Evolutionary conservation across 2,888 invertebrate genomes (phyloP).

Genomic region (Timandra comae): DNA sequence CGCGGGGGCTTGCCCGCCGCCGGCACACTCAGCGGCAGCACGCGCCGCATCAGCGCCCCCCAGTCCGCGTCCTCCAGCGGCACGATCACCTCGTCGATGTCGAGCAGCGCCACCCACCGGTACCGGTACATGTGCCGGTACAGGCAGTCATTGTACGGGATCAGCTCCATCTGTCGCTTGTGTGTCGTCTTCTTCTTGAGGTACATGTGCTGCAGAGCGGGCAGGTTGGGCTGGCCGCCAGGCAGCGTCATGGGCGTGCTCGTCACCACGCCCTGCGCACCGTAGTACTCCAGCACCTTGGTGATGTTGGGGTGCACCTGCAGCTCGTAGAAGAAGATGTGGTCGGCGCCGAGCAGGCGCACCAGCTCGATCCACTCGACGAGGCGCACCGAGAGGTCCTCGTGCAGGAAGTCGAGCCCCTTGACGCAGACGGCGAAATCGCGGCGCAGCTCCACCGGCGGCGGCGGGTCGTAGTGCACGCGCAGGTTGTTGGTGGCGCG

Average conservation of each 20-base stretch:
- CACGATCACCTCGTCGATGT: constrained; percentile 97
- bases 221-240: constrained; percentile 92
- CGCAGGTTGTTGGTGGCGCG: constrained; percentile 89
- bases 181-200: constrained; percentile 93
- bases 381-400: constrained; percentile 91
- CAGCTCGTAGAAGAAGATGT: constrained; percentile 92
- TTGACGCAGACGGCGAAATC: constrained; percentile 96
- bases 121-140: constrained; percentile 95
- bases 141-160: constrained; percentile 97
- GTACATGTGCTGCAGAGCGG: constrained; percentile 92
- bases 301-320: constrained; percentile 95
- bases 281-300: constrained; percentile 85
- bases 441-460: constrained; percentile 75
- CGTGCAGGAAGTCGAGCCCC: constrained; percentile 94
- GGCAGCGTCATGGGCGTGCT: constrained; percentile 90
- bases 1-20: constrained; percentile 72
- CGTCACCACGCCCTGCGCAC: constrained; percentile 80
- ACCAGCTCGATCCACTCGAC: constrained; percentile 97
- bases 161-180: constrained; percentile 95
- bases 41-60: constrained; percentile 85
- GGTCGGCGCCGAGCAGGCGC: constrained; percentile 90
- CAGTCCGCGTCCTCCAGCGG: constrained; percentile 86
- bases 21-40: constrained; percentile 79
- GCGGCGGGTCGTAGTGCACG: constrained; percentile 87
- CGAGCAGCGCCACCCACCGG: constrained; percentile 92